Percentiles rank a stretch among this genome's conserved stretches.
Evolutionary conservation across 2,113 vertebrate genomes (phyloP).

Genomic region (Etia nguti): DNA sequence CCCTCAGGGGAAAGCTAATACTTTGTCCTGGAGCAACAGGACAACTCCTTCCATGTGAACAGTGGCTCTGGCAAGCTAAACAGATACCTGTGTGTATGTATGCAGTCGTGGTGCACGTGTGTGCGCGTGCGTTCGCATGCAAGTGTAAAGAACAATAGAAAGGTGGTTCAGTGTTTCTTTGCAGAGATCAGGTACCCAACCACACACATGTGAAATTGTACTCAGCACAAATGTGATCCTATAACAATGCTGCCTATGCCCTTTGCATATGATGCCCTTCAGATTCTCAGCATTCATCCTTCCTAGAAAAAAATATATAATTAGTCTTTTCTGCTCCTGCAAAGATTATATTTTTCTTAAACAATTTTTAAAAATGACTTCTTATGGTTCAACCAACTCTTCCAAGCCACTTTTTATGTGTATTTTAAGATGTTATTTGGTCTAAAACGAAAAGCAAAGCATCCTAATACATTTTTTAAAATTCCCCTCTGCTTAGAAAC

Average conservation of each 20-base stretch:
- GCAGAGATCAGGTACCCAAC: slow-evolving; percentile 64
- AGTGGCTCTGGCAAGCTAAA: slow-evolving; percentile 53
- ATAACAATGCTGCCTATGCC: slow-evolving; percentile 28
- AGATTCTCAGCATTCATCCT: slow-evolving; percentile 20
- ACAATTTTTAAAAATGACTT: not conserved
- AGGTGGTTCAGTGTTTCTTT: slow-evolving; percentile 46
- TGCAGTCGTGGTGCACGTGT: not conserved
- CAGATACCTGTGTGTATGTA: slow-evolving; percentile 53
- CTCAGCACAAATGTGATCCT: slow-evolving; percentile 33
- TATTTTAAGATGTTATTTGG: not conserved
- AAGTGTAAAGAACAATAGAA: slow-evolving; percentile 42
- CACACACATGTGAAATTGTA: slow-evolving; percentile 66
- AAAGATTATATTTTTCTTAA: slow-evolving; percentile 15
- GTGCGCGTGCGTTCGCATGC: slow-evolving; percentile 5
- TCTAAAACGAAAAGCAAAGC: not conserved
- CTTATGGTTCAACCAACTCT: not conserved
- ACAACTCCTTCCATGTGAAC: slow-evolving; percentile 68
- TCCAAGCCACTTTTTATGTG: not conserved
- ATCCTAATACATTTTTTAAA: not conserved
- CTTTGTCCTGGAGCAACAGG: slow-evolving; percentile 50
- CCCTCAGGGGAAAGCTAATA: slow-evolving; percentile 77
- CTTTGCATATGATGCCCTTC: slow-evolving; percentile 30
- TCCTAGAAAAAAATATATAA: slow-evolving; percentile 44
- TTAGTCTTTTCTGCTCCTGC: not conserved
- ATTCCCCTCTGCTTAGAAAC: not conserved